These are phyloP conservation scores for Drosophila asahinai DNA, from an alignment of 1,140 invertebrate species.

Conservation along the genomic window DNA sequence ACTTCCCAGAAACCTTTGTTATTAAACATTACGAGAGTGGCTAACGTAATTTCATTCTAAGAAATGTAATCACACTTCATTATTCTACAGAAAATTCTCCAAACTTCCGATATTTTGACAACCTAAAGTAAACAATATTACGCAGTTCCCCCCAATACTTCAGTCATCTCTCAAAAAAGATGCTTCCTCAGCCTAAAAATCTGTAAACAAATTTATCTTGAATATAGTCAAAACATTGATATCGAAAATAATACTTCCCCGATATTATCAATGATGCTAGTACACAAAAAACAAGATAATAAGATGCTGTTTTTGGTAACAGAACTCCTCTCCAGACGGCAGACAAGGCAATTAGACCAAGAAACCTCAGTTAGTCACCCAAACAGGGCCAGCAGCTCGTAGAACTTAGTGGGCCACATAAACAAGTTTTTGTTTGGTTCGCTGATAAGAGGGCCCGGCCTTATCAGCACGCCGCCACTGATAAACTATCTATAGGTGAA, in stretches of 20 bases:
- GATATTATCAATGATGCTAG: conserved; percentile 36
- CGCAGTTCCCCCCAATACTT: conserved; percentile 6
- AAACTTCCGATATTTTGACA: not conserved
- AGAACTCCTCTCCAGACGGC: not conserved
- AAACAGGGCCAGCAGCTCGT: conserved; percentile 20
- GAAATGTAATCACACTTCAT: not conserved
- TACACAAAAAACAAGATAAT: conserved; percentile 63
- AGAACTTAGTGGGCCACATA: conserved; percentile 57
- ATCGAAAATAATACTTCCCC: conserved; percentile 49
- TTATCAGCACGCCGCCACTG: conserved; percentile 54
- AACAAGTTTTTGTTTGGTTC: conserved; percentile 45
- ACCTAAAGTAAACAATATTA: not conserved
- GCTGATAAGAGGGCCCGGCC: conserved; percentile 25
- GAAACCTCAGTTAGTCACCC: conserved; percentile 38
- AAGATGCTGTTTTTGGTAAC: conserved; percentile 40
- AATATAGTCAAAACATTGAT: conserved; percentile 11
- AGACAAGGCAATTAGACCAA: conserved; percentile 39
- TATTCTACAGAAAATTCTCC: not conserved
- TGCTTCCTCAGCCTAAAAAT: not conserved
- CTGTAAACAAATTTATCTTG: conserved; percentile 41
- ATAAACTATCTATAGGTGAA: conserved; percentile 45
- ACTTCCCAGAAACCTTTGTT: not conserved
- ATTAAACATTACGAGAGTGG: not conserved
- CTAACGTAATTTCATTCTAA: not conserved
- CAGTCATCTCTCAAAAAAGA: conserved; percentile 30